phyloP scores from a whole-genome alignment of 2,113 vertebrate genomes.

The Pluvianellus socialis region DNA sequence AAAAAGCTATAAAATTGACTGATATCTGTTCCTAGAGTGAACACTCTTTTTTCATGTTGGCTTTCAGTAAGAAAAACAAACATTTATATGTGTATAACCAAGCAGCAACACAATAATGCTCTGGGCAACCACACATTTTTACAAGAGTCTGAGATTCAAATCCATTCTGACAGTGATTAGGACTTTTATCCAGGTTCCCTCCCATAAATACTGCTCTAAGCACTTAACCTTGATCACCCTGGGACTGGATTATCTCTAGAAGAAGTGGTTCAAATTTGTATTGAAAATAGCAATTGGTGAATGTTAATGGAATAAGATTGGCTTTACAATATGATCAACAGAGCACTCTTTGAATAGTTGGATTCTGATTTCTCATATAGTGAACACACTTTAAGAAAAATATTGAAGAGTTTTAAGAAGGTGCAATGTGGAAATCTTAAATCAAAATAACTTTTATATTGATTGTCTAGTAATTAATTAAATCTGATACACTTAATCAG shows the following conservation, averaged over 20 bases:
- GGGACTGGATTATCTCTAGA: background rate
- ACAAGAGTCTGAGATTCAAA: background rate
- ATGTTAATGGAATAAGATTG: background rate
- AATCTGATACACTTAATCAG: background rate
- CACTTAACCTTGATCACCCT: background rate
- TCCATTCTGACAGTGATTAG: background rate
- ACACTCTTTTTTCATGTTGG: background rate
- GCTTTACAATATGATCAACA: background rate
- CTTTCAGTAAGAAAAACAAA: background rate
- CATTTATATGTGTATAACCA: background rate
- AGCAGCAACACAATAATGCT: background rate
- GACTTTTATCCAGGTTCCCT: background rate
- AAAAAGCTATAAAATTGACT: background rate
- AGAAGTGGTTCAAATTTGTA: background rate
- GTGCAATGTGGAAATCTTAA: background rate
- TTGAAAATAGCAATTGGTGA: background rate
- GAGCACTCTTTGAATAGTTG: background rate
- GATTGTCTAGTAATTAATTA: background rate
- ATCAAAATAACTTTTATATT: background rate
- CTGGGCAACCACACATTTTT: background rate
- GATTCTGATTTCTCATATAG: background rate
- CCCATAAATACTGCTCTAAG: background rate
- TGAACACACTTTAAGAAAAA: background rate
- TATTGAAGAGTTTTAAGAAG: background rate
- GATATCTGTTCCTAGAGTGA: background rate